Evolutionary conservation across 2,888 invertebrate species (phyloP).

Genomic region (Andrena bucephala): DNA sequence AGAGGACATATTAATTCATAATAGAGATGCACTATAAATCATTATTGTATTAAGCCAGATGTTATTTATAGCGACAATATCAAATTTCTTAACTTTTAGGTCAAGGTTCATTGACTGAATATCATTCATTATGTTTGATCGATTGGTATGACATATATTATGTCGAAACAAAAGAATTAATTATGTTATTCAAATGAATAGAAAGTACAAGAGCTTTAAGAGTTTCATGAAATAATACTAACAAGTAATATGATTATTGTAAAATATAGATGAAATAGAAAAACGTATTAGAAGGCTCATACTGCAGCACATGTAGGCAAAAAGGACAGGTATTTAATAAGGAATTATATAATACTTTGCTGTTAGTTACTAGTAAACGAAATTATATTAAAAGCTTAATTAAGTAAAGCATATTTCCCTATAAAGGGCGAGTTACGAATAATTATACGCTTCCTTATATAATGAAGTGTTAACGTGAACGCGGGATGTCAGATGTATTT

Average conservation of each 20-base stretch:
- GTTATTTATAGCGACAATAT: constrained; percentile 64
- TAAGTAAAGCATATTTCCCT: constrained; percentile 30
- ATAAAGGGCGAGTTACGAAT: constrained; percentile 24
- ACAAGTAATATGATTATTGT: neutral
- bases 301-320: neutral
- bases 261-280: neutral
- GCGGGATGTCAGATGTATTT: constrained; percentile 63
- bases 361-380: neutral
- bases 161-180: constrained; percentile 18
- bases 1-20: constrained; percentile 7
- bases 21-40: neutral
- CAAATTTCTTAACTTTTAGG: constrained; percentile 62
- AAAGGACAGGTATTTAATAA: constrained; percentile 12
- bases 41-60: constrained; percentile 25
- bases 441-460: constrained; percentile 74
- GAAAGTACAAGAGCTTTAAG: neutral
- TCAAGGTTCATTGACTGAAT: constrained; percentile 73
- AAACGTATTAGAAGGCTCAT: neutral
- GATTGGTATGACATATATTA: constrained; percentile 43
- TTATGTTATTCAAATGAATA: neutral
- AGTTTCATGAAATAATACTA: neutral
- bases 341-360: constrained; percentile 35
- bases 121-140: constrained; percentile 63
- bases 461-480: constrained; percentile 72
- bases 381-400: neutral